These are phyloP conservation scores for Ormyrus rosae DNA, from an alignment of 2,888 invertebrate species.

Conservation along the genomic window DNA sequence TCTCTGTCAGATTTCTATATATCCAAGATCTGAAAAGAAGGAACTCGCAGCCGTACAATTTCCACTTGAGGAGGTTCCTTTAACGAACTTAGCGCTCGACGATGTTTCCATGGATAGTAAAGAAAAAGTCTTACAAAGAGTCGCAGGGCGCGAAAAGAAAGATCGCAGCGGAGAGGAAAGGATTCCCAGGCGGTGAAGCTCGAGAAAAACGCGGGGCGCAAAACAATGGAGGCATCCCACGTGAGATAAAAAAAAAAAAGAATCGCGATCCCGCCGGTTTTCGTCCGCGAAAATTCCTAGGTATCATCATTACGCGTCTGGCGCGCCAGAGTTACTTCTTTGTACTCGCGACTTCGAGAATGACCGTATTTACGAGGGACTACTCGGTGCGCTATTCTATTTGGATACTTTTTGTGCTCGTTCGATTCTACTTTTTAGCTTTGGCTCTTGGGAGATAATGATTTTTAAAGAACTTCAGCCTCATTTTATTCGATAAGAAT, in stretches of 20 bases:
- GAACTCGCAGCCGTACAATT: conserved; percentile 4
- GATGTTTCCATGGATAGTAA: conserved; percentile 1
- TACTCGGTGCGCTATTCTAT: not conserved
- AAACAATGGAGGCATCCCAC: conserved; percentile 20
- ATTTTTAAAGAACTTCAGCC: not conserved
- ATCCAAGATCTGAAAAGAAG: not conserved
- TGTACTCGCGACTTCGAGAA: conserved; percentile 6
- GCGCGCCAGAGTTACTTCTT: not conserved
- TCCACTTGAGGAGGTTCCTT: not conserved
- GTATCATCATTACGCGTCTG: conserved; percentile 10
- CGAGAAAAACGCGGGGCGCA: conserved; percentile 8
- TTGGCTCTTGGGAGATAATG: not conserved
- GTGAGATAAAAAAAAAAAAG: conserved; percentile 14
- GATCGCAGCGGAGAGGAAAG: not conserved
- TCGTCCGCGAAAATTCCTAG: conserved; percentile 23
- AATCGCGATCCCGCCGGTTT: conserved; percentile 3
- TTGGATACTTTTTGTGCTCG: not conserved
- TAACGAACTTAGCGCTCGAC: conserved; percentile 22
- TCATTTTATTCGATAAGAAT: not conserved
- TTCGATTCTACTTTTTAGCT: not conserved
- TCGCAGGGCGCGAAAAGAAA: conserved; percentile 10
- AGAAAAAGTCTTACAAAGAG: not conserved
- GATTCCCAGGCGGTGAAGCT: conserved; percentile 7
- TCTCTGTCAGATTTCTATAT: not conserved
- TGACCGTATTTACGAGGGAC: not conserved